Percentiles rank a stretch among this genome's conserved stretches.
Conservation (phyloP, 2,113 vertebrate genomes). For the Hippocampus comes region DNA sequence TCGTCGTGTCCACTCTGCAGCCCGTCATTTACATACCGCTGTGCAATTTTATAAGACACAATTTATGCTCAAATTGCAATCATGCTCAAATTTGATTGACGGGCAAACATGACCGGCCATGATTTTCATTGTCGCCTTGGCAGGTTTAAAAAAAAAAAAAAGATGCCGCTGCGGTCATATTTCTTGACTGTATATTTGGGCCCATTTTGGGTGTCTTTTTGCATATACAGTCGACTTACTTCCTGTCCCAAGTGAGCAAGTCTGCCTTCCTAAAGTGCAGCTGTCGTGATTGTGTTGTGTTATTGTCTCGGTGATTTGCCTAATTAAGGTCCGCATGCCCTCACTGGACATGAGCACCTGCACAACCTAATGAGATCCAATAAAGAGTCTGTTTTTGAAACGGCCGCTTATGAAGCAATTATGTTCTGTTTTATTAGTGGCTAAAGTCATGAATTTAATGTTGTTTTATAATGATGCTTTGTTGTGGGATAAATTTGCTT, state of each 20-base stretch:
- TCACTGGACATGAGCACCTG: conserved; percentile 1
- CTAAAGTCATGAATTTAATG: neutral
- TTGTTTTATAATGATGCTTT: neutral
- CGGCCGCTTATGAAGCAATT: neutral
- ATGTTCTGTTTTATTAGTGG: neutral
- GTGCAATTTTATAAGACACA: neutral
- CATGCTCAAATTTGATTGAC: too few species aligned
- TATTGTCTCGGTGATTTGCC: conserved; percentile 13
- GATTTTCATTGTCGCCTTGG: neutral
- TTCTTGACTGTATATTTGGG: too few species aligned
- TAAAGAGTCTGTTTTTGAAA: neutral
- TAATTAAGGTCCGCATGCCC: neutral
- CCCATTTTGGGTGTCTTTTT: conserved; percentile 9
- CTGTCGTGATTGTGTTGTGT: neutral
- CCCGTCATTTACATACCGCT: neutral
- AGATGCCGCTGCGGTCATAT: too few species aligned
- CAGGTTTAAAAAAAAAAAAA: neutral
- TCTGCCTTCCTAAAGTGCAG: conserved; percentile 21
- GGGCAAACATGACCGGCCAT: too few species aligned
- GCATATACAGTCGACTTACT: neutral
- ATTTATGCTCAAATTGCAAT: too few species aligned
- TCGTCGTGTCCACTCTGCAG: neutral
- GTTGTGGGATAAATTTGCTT: neutral
- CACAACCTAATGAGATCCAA: neutral
- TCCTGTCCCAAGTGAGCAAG: conserved; percentile 16